Percentiles rank a stretch among this genome's conserved stretches.
phyloP scores from a whole-genome alignment of 2,888 invertebrate species.

The Trissolcus brochymenae region DNA sequence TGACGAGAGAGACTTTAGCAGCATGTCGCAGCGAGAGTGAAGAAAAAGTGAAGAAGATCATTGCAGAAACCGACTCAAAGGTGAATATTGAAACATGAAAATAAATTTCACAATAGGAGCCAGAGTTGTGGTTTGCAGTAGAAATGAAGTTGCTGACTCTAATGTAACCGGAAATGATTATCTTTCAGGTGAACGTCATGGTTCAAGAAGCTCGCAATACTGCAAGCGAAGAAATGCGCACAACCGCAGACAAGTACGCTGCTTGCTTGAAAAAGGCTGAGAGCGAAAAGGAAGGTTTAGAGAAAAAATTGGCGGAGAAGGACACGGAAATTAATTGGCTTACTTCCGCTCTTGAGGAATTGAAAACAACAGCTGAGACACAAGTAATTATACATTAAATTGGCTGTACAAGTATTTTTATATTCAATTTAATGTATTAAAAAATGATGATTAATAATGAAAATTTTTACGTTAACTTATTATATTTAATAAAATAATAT shows the following conservation, averaged over 20 bases:
- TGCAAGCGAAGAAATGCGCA: constrained; percentile 67
- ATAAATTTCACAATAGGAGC: not conserved
- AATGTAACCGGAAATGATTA: constrained; percentile 11
- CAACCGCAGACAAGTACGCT: constrained; percentile 64
- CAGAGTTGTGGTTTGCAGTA: not conserved
- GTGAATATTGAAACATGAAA: constrained; percentile 45
- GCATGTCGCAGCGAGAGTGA: constrained; percentile 70
- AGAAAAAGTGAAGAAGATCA: constrained; percentile 67
- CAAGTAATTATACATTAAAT: constrained; percentile 64
- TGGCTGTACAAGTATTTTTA: not conserved
- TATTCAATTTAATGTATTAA: not conserved
- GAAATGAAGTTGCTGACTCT: not conserved
- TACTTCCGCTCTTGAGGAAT: constrained; percentile 65
- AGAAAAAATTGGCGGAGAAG: constrained; percentile 64
- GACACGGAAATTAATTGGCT: constrained; percentile 67
- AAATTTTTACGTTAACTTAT: not conserved
- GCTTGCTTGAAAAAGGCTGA: constrained; percentile 64
- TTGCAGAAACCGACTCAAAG: constrained; percentile 69
- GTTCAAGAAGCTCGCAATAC: constrained; percentile 64
- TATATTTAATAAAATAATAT: constrained; percentile 14
- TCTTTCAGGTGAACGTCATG: constrained; percentile 63
- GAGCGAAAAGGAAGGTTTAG: constrained; percentile 64
- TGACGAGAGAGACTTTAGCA: constrained; percentile 67
- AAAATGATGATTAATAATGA: not conserved
- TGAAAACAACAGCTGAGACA: constrained; percentile 70